Percentiles rank a stretch among this genome's conserved stretches.
phyloP scores from a whole-genome alignment of 2,797 vertebrate genomes.

The Lepidocolaptes lacrymiger region DNA sequence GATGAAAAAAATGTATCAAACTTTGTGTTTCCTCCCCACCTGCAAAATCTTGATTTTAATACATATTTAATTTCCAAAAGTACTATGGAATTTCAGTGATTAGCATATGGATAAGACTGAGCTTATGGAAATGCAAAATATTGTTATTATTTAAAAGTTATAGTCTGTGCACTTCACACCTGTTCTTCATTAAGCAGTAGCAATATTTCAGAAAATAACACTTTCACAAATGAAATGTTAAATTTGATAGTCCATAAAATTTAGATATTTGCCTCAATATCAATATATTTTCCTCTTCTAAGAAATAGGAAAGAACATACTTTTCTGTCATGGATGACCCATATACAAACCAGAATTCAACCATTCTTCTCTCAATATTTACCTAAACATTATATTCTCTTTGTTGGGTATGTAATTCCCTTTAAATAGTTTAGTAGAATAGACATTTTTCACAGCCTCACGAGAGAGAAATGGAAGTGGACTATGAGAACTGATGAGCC shows the following conservation, averaged over 20 bases:
- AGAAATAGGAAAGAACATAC: not conserved
- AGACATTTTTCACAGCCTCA: slow-evolving; percentile 75
- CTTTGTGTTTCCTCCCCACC: not conserved
- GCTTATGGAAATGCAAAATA: not conserved
- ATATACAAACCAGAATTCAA: not conserved
- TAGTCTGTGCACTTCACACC: not conserved
- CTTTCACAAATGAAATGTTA: not conserved
- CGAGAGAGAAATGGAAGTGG: slow-evolving; percentile 79
- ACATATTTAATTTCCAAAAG: not conserved
- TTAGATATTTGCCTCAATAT: not conserved
- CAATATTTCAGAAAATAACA: not conserved
- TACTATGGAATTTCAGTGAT: not conserved
- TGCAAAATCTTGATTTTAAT: not conserved
- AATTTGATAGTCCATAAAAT: not conserved
- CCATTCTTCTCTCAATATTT: not conserved
- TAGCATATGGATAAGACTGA: not conserved
- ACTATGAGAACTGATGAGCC: slow-evolving; percentile 80
- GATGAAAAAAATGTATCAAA: not conserved
- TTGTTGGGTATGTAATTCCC: slow-evolving; percentile 89
- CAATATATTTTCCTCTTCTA: not conserved
- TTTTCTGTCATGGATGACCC: not conserved
- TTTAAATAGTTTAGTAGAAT: slow-evolving; percentile 82
- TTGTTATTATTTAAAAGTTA: not conserved
- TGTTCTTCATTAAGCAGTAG: not conserved
- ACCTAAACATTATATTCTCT: slow-evolving; percentile 87